phyloP scores from a whole-genome alignment of 2,888 invertebrate species.

The Cepaea hortensis region DNA sequence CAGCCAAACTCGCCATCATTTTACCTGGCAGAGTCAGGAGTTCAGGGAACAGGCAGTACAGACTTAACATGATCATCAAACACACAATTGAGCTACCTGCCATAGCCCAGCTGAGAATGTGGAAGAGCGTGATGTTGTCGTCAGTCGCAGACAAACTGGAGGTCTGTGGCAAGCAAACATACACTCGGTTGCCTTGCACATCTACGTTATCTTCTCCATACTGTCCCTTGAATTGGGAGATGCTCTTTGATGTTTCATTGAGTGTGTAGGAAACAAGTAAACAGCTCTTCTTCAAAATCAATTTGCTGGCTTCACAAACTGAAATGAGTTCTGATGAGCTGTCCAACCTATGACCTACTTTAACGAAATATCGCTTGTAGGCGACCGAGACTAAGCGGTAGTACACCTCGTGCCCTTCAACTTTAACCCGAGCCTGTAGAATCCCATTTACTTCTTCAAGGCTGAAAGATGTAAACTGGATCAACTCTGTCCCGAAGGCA shows the following conservation, averaged over 20 bases:
- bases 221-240: neutral
- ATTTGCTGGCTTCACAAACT: slow-evolving; percentile 12
- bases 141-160: no score
- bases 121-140: neutral
- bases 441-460: neutral
- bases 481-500: neutral
- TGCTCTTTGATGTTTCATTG: slow-evolving; percentile 12
- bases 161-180: neutral
- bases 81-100: neutral
- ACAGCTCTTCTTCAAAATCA: neutral
- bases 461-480: neutral
- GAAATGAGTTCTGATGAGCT: neutral
- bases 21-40: slow-evolving; percentile 29
- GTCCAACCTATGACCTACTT: neutral
- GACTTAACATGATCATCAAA: neutral
- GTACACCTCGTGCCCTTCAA: neutral
- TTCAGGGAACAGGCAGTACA: slow-evolving; percentile 31
- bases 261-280: neutral
- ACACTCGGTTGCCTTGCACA: neutral
- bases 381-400: neutral
- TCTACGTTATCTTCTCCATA: neutral
- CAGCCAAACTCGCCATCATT: slow-evolving; percentile 22
- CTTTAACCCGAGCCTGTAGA: neutral
- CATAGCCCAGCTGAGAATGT: neutral
- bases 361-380: neutral